Evolutionary conservation across 2,113 vertebrate species (phyloP).

Genomic region (human): DNA sequence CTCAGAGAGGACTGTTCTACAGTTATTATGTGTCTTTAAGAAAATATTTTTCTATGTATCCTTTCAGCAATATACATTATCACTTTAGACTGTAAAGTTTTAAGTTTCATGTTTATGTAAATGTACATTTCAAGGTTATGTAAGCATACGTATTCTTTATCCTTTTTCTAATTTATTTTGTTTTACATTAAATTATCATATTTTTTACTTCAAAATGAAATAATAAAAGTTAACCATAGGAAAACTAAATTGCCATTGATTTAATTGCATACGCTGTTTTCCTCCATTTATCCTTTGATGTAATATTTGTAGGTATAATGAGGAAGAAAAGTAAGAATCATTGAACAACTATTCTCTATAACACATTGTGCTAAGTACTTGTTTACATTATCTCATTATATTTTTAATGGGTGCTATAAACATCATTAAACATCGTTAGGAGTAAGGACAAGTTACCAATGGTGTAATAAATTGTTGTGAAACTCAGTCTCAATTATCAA

Average conservation of each 20-base stretch:
- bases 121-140: not conserved
- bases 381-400: not conserved
- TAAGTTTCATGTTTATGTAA: not conserved
- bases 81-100: not conserved
- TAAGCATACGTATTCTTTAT: not conserved
- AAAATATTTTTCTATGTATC: not conserved
- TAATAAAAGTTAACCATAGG: not conserved
- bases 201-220: not conserved
- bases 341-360: not conserved
- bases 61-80: not conserved
- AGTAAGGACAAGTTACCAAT: constrained; percentile 8
- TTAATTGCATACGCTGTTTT: not conserved
- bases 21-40: not conserved
- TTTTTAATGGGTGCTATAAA: constrained; percentile 3
- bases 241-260: not conserved
- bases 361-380: not conserved
- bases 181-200: not conserved
- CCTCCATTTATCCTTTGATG: not conserved
- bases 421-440: constrained; percentile 1
- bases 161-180: not conserved
- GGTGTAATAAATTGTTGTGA: not conserved
- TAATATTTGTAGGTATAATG: not conserved
- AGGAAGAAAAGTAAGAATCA: not conserved
- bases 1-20: not conserved
- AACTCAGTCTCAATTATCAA: not conserved